Evolutionary conservation across 2,888 invertebrate species (phyloP).

Genomic region (Liopterus haemorrhoidalis): DNA sequence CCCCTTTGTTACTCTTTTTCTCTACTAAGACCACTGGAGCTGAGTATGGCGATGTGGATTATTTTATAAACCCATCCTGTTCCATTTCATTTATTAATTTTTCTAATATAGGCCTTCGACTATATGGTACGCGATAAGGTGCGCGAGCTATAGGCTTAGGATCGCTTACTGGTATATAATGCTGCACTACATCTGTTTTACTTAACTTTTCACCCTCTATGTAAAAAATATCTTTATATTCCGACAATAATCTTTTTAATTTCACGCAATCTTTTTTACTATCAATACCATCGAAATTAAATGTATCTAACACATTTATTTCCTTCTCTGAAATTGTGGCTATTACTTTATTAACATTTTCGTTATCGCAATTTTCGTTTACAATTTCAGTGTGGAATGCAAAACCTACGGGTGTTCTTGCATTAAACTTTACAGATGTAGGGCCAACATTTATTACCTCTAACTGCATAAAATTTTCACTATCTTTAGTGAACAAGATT

Average conservation of each 20-base stretch:
- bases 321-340: background rate
- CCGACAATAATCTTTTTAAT: slow-evolving; percentile 3
- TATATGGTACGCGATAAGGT: slow-evolving; percentile 24
- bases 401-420: background rate
- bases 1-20: slow-evolving; percentile 18
- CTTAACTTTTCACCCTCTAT: slow-evolving; percentile 15
- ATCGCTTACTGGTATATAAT: slow-evolving; percentile 2
- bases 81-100: slow-evolving; percentile 29
- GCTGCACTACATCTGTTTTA: slow-evolving; percentile 17
- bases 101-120: slow-evolving; percentile 12
- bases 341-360: background rate
- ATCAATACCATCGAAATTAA: slow-evolving; percentile 1
- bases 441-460: slow-evolving; percentile 3
- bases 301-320: background rate
- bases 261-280: slow-evolving; percentile 1
- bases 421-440: background rate
- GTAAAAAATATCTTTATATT: slow-evolving; percentile 11
- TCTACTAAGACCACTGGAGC: slow-evolving; percentile 22
- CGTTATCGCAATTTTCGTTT: background rate
- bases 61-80: slow-evolving; percentile 29
- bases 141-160: slow-evolving; percentile 7
- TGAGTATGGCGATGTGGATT: slow-evolving; percentile 36
- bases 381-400: background rate
- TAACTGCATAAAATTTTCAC: background rate
- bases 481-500: background rate